Percentiles rank a stretch among this genome's conserved stretches.
phyloP scores from a whole-genome alignment of 2,797 vertebrate genomes.

The Emys orbicularis region DNA sequence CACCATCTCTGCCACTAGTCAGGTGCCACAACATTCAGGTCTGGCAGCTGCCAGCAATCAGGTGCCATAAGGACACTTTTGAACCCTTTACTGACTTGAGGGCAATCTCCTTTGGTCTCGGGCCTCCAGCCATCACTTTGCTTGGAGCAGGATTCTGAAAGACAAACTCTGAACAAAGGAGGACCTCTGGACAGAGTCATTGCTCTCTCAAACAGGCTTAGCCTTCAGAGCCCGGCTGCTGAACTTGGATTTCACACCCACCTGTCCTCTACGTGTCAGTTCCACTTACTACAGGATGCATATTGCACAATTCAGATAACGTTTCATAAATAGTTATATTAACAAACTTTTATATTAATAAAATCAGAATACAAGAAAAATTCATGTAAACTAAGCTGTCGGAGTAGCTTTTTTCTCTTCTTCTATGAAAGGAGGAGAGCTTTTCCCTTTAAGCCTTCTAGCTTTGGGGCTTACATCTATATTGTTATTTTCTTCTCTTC shows the following conservation, averaged over 20 bases:
- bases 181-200: rapidly evolving
- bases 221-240: background rate
- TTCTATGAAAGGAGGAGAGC: no score
- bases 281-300: background rate
- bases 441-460: background rate
- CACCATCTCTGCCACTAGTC: background rate
- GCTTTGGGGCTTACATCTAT: background rate
- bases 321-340: background rate
- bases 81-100: no score
- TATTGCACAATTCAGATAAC: background rate
- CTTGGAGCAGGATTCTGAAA: background rate
- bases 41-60: rapidly evolving
- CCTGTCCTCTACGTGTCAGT: background rate
- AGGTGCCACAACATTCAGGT: background rate
- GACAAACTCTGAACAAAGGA: rapidly evolving
- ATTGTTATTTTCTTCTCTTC: background rate
- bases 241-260: background rate
- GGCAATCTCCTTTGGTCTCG: no score
- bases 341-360: background rate
- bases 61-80: background rate
- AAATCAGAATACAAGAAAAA: background rate
- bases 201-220: rapidly evolving
- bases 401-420: no score
- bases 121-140: no score
- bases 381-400: background rate